These are phyloP conservation scores for Calonectris borealis DNA, from an alignment of 2,113 vertebrate genomes.

Conservation along the genomic window DNA sequence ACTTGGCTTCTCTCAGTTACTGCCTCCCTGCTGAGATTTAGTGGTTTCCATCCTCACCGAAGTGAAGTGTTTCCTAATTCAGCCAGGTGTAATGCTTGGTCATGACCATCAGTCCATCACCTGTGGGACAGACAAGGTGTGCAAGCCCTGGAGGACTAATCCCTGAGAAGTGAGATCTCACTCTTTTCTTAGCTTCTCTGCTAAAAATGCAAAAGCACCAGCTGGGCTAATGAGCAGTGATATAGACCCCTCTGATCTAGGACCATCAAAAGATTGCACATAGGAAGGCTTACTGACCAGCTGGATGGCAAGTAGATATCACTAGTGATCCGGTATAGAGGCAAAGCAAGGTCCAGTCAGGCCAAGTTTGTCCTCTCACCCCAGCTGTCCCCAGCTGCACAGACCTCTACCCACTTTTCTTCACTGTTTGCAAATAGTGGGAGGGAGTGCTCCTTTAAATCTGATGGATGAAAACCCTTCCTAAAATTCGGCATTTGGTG, in stretches of 20 bases:
- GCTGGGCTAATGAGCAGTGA: not conserved
- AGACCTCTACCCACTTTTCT: not conserved
- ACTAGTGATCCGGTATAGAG: not conserved
- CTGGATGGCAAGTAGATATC: not conserved
- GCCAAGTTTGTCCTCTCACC: not conserved
- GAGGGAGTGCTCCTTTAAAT: not conserved
- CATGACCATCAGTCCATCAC: fast-evolving
- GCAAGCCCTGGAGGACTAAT: not conserved
- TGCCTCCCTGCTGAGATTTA: not conserved
- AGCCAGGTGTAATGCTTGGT: not conserved
- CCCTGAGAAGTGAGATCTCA: not conserved
- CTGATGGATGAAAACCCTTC: not conserved
- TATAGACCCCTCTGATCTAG: not conserved
- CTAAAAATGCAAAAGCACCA: not conserved
- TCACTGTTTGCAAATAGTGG: not conserved
- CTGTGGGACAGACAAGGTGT: not conserved
- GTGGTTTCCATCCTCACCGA: not conserved
- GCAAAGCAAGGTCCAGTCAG: not conserved
- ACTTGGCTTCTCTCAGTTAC: not conserved
- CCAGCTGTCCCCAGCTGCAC: not conserved
- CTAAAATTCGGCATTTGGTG: not conserved
- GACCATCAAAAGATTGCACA: not conserved
- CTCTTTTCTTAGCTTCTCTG: not conserved
- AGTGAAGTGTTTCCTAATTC: not conserved
- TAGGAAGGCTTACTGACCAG: not conserved